These are phyloP conservation scores for Urocyon cinereoargenteus DNA, from an alignment of 2,797 vertebrate species.

Conservation along the genomic window DNA sequence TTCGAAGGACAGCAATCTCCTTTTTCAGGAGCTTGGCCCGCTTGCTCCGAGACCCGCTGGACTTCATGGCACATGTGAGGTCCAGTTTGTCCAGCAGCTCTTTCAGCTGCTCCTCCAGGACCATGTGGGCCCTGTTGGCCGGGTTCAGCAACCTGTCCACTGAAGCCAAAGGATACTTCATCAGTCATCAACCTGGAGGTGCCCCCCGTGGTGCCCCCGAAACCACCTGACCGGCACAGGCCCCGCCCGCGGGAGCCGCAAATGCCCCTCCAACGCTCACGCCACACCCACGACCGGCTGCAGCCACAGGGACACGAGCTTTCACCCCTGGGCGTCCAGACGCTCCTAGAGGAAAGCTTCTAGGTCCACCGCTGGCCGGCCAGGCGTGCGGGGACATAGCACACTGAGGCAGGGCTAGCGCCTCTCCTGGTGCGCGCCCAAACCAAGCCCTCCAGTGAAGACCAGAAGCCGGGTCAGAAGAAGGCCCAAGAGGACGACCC, in stretches of 20 bases:
- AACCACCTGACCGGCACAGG: neutral
- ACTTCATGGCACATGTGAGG: slow-evolving; percentile 96
- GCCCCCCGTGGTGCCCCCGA: neutral
- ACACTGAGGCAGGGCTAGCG: accelerated
- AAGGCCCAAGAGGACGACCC: too few relatives aligned
- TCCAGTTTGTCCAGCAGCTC: slow-evolving; percentile 97
- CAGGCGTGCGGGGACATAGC: accelerated
- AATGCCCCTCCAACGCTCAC: neutral
- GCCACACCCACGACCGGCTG: neutral
- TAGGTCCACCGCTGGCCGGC: neutral
- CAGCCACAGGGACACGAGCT: neutral
- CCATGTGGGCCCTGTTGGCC: slow-evolving; percentile 92
- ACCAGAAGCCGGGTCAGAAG: accelerated
- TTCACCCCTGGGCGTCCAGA: neutral
- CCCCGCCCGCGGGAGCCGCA: neutral
- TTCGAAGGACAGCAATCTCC: slow-evolving; percentile 94
- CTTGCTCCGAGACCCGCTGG: slow-evolving; percentile 96
- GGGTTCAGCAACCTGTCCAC: slow-evolving; percentile 96
- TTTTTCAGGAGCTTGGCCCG: slow-evolving; percentile 97
- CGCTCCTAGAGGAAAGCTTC: neutral
- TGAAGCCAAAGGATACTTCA: slow-evolving; percentile 82
- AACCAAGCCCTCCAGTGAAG: too few relatives aligned
- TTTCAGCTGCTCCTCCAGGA: slow-evolving; percentile 95
- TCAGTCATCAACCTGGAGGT: neutral
- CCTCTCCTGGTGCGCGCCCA: neutral